A percentile compares a stretch with the other conserved stretches of the same genome.
Conservation (phyloP, 2,888 invertebrate genomes). For the Pilophorus perplexus region DNA sequence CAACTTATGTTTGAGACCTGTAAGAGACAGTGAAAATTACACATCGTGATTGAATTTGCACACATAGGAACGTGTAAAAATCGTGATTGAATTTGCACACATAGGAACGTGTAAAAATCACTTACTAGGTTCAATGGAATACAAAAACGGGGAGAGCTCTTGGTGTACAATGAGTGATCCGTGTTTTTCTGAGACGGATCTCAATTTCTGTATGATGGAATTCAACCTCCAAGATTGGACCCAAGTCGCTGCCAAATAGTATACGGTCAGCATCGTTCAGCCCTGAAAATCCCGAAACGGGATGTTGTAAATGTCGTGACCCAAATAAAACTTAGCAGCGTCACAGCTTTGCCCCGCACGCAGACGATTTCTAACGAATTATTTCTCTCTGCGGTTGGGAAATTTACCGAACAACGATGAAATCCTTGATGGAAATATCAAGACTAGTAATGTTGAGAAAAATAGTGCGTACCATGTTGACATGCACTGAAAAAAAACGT, state of each 20-base stretch:
- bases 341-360: too few relatives aligned
- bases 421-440: too few relatives aligned
- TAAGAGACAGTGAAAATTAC: background rate
- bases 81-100: background rate
- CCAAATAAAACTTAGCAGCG: too few relatives aligned
- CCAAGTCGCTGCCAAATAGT: conserved; percentile 80
- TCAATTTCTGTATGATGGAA: conserved; percentile 66
- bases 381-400: too few relatives aligned
- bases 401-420: too few relatives aligned
- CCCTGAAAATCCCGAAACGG: too few relatives aligned
- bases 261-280: conserved; percentile 64
- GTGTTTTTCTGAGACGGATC: conserved; percentile 50
- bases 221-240: conserved; percentile 76
- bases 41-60: background rate
- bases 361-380: too few relatives aligned
- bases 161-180: conserved; percentile 51
- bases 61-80: background rate
- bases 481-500: too few relatives aligned
- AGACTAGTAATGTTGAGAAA: too few relatives aligned
- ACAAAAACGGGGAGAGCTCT: conserved; percentile 47
- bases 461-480: too few relatives aligned
- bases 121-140: conserved; percentile 35
- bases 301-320: too few relatives aligned
- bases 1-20: conserved; percentile 34
- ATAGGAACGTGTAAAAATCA: conserved; percentile 1